phyloP scores from a whole-genome alignment of 1,140 invertebrate genomes.

The Diplogasteroides magnus region DNA sequence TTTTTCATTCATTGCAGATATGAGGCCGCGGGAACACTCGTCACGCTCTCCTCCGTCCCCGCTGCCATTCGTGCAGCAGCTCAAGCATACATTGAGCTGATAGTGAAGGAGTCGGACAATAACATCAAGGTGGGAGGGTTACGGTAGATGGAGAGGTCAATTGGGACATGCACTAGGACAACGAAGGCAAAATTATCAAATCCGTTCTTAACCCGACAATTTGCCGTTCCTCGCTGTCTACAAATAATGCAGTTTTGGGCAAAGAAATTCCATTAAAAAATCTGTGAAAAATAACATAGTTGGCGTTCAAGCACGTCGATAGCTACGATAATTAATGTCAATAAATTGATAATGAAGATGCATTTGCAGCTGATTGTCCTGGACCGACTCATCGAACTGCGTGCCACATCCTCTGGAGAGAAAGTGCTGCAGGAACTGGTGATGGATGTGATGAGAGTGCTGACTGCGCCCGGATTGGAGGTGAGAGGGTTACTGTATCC shows the following conservation, averaged over 20 bases:
- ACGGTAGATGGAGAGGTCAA: neutral
- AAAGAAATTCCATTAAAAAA: no score
- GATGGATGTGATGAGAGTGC: slow-evolving; percentile 84
- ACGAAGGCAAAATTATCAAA: neutral
- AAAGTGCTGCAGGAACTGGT: slow-evolving; percentile 88
- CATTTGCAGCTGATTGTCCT: slow-evolving; percentile 86
- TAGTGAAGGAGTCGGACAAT: slow-evolving; percentile 98
- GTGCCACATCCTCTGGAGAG: slow-evolving; percentile 64
- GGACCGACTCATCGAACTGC: slow-evolving; percentile 75
- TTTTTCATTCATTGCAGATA: no score
- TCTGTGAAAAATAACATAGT: no score
- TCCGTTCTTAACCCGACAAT: neutral
- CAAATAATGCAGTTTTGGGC: no score
- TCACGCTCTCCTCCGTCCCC: slow-evolving; percentile 91
- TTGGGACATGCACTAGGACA: no score
- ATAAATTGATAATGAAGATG: neutral
- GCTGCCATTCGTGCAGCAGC: slow-evolving; percentile 95
- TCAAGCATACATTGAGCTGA: slow-evolving; percentile 93
- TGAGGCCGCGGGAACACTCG: slow-evolving; percentile 97
- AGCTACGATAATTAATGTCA: no score
- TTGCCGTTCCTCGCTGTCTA: no score
- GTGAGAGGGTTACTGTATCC: no score
- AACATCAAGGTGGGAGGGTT: slow-evolving; percentile 74
- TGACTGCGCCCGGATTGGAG: slow-evolving; percentile 24
- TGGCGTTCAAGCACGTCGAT: no score